Conservation (phyloP, 2,113 vertebrate genomes). For the Irena cyanogastra region DNA sequence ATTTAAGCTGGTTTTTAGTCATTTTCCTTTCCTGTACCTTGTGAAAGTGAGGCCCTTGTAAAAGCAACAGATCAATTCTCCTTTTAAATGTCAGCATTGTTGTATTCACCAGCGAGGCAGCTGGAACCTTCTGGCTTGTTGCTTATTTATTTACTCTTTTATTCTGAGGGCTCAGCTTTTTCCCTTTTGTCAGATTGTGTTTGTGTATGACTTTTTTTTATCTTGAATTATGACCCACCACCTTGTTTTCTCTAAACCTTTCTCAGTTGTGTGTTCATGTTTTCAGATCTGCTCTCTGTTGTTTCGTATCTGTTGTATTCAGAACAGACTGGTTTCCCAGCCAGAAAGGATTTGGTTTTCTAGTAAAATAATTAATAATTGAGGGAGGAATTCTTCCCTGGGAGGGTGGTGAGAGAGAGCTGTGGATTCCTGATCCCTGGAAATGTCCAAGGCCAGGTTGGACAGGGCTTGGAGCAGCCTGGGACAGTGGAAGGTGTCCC, state of each 20-base stretch:
- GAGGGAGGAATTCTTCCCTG: neutral
- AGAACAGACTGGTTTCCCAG: neutral
- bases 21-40: neutral
- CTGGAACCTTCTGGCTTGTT: neutral
- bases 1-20: neutral
- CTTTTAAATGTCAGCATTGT: conserved; percentile 37
- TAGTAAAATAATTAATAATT: neutral
- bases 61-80: conserved; percentile 9
- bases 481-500: neutral
- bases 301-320: neutral
- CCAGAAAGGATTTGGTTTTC: neutral
- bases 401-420: neutral
- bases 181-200: neutral
- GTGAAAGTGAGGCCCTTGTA: neutral
- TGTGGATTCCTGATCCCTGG: neutral
- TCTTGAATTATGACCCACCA: neutral
- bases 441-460: neutral
- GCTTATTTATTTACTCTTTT: neutral
- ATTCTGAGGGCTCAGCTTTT: neutral
- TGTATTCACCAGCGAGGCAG: neutral
- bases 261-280: neutral
- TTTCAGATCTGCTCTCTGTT: too few species aligned
- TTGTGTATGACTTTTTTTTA: neutral
- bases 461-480: fast-evolving
- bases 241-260: neutral